phyloP scores from a whole-genome alignment of 2,888 invertebrate genomes.

The Agonum fuliginosum region DNA sequence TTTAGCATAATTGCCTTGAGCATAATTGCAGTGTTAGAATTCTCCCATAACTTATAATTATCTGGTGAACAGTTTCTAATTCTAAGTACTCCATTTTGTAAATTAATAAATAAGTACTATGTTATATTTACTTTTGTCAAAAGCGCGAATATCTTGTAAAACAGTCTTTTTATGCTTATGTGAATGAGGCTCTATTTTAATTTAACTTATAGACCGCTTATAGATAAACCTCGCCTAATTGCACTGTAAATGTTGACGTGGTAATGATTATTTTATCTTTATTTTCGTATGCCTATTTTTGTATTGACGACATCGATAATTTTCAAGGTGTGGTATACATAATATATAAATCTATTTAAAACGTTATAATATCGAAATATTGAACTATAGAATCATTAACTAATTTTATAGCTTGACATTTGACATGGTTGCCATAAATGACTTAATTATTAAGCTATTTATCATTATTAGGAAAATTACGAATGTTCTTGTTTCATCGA shows the following conservation, averaged over 20 bases:
- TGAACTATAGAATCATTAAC: background rate
- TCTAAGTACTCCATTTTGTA: background rate
- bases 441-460: constrained; percentile 10
- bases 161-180: too few species aligned
- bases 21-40: constrained; percentile 23
- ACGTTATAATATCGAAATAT: background rate
- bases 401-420: constrained; percentile 6
- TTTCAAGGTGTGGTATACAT: background rate
- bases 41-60: constrained; percentile 19
- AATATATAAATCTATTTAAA: background rate
- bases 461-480: background rate
- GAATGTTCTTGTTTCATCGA: background rate
- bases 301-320: background rate
- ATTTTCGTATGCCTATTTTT: background rate
- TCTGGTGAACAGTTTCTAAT: background rate
- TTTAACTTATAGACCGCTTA: background rate
- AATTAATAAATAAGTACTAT: too few species aligned
- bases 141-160: too few species aligned
- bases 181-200: background rate
- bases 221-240: background rate
- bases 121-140: too few species aligned
- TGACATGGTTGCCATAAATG: constrained; percentile 2
- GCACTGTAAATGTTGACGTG: background rate
- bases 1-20: constrained; percentile 11
- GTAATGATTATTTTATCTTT: background rate